Base-by-base conservation (phyloP, 2,113 vertebrate genomes). In the Anguilla japonica region DNA sequence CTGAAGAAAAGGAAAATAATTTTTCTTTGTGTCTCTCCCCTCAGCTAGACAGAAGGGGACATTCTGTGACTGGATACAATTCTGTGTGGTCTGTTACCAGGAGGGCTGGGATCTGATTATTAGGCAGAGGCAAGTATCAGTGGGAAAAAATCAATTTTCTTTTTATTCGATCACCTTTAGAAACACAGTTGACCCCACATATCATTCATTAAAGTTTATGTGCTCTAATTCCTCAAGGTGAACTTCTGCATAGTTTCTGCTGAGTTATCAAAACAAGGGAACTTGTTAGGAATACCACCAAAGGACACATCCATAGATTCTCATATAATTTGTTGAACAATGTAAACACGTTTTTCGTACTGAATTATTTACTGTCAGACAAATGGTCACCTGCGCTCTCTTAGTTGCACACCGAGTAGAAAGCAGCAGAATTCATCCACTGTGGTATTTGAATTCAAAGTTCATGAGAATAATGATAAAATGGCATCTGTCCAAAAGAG, bases 61-160 rank as follows among this genome's bases (percentile, higher is more conserved):
- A 34, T 20, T 16, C 15, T 63, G 5, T 18, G 5, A 18, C 20
- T 56, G 15, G 20, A 20, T 18, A 22, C 0, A 4, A 8, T 63
- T 63, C 18, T 5, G 60, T 63, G 60, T 63, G 60, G 60, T 22
- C 60, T 22, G 18, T 63, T 63, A 20, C 60, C 20, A 22, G 94
- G 95, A 96, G 96, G 97, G 97, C 96, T 97, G 96, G 96, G 93
- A 97, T 97, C 96, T 97, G 97, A 98, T 99, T 98, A 98, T 97
- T 97, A 98, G 97, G 96, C 96, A 97, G 95, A 98, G 96, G 96
- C 96, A 97, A 96, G 96, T 98, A 97, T 96, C 98, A 98, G 97
- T 96, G 98, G 98, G 97, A 99, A 98, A 97, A 98, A 98, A 34
- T 34, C 34, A 0, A 34, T 34, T 34, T 34, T 98, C 95, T 96